Conservation (phyloP, 1,140 invertebrate species). For the Vanessa atalanta region DNA sequence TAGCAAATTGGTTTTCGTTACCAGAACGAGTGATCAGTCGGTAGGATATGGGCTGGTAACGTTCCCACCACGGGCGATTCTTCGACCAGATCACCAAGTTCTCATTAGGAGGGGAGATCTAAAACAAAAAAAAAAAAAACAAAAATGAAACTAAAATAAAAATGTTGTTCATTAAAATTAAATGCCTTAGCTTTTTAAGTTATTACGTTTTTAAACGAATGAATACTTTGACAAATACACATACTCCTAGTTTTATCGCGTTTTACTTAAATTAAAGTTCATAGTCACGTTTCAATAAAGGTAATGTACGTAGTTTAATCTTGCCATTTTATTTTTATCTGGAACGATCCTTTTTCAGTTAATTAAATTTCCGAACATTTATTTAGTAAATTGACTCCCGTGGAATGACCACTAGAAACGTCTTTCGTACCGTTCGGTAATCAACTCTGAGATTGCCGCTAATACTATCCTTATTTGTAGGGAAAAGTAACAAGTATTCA, state of each 20-base stretch:
- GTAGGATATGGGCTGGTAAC: slow-evolving; percentile 94
- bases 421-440: slow-evolving; percentile 21
- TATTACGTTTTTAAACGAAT: not conserved
- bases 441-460: slow-evolving; percentile 23
- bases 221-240: too few relatives aligned
- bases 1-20: slow-evolving; percentile 84
- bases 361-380: slow-evolving; percentile 35
- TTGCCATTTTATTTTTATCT: slow-evolving; percentile 26
- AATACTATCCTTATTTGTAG: slow-evolving; percentile 11
- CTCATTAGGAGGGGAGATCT: slow-evolving; percentile 83
- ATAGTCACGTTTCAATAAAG: slow-evolving; percentile 3
- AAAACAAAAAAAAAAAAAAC: slow-evolving; percentile 20
- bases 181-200: not conserved
- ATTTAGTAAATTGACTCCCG: slow-evolving; percentile 29
- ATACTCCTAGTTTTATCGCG: not conserved
- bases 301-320: slow-evolving; percentile 17
- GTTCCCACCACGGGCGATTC: slow-evolving; percentile 88
- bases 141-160: not conserved
- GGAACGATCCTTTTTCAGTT: slow-evolving; percentile 23
- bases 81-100: slow-evolving; percentile 79
- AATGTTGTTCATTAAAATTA: not conserved
- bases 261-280: not conserved
- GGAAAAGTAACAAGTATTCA: not conserved
- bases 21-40: slow-evolving; percentile 88
- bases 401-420: slow-evolving; percentile 11